Base-by-base conservation (phyloP, 2,888 invertebrate species). In the Seladonia tumulorum region DNA sequence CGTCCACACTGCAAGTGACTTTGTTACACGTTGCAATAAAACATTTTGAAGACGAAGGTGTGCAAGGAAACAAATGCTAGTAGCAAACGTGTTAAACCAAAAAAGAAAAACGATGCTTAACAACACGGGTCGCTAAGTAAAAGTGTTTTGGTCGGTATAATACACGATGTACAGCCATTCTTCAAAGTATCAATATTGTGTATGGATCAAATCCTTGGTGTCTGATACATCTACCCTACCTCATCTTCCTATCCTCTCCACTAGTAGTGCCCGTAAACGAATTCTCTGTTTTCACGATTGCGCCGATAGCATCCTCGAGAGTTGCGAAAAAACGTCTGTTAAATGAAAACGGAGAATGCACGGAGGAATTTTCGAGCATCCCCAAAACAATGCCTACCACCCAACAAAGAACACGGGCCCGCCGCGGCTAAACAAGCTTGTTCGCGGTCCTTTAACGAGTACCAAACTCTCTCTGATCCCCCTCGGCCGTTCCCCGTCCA, bases 391-490 rank as follows among this genome's bases (percentile, higher is more conserved):
- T 76, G 70, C 66, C 75, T 49, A 73, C 53, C 79, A 83, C 53
- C 76, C 76, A 71, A 72, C 72, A 76, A 83, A 72, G 84, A 83
- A 57, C 49, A 73, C 66, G 57, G 57, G 35, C 76, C 25, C 71
- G 22, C 42, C 42, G 42, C 42, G 60, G 76, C 79, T 87, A 83
- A 87, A 87, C 82, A 82, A 79, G 88, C 86, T 78, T 74, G 77
- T 78, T 53, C 79, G 71, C 71, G 82, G 84, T 83, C 84, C 79
- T 79, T 87, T 90, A 90, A 90, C 85, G 88, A 90, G 88, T 79
- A 72, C 60, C 70, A 83, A 87, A 78, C 76, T 79, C 70, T 53
- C 57, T 39, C 68, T 22, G 35, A 39, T 68, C 68, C 68, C 29
- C 39, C 39, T 66, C 35, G 39, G 22, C 68, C 68, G 68, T 29